Base-by-base conservation (phyloP, 64 coral and sea anemone genomes). In the Porites lutea region DNA sequence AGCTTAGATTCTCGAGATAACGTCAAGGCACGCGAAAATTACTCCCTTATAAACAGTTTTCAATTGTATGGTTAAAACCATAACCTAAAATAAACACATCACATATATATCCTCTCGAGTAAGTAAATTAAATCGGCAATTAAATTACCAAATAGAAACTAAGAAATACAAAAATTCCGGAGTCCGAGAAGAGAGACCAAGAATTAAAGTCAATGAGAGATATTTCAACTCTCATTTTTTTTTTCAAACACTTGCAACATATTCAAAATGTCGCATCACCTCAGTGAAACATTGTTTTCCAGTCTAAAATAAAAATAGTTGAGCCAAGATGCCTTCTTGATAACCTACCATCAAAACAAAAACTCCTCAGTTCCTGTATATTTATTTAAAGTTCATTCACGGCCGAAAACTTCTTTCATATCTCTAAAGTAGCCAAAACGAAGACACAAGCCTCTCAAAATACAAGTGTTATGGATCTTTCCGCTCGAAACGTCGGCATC, bases 401-500 rank as follows among this genome's bases (percentile, higher is more conserved):
- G 47, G 48, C 49, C 4, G 81, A 19, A 84, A 61, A 68, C 50
- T 19, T 84, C 62, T 84, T 84, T 51, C 63, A 69, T 69, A 68
- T 68, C 81, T 49, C 46, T 69, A 8, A 52, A 37, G 27, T 37
- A 37, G 27, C 19, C 45, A 51, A 67, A 68, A 52, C 14, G 8
- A 18, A 19, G 47, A 67, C 61, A 52, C 63, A n/a, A 69, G 62
- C 16, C 81, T 63, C 18, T 78, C 19, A 8, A 84, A 81, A 81
- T 81, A 81, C 78, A 81, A 81, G 78, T 81, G 58, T 63, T 59
- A 62, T 6, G 22, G 55, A 81, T 81, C 78, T 63, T 22, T 81
- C 78, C 57, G 14, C 55, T 81, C 37, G 55, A 81, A 62, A 62
- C 37, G 57, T 81, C 78, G 78, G 78, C 14, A 22, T 73, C 37